Base-by-base conservation (phyloP, 23 tunicate species). In the Trididemnum miniatum region DNA sequence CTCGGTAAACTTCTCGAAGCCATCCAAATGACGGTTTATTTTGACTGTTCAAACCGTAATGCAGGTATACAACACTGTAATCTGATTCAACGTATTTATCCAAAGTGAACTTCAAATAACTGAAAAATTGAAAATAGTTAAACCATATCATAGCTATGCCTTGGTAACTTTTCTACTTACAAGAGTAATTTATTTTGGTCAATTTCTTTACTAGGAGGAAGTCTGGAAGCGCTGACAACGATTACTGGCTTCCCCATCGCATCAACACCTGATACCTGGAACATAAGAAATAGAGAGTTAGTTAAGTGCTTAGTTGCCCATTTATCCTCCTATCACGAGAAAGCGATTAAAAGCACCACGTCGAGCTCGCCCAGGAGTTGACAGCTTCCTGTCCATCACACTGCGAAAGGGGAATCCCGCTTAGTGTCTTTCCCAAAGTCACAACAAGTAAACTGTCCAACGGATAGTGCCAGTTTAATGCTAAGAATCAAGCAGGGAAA, bases 81-180 rank as follows among this genome's bases (percentile, higher is more conserved):
- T 95, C 98, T 22, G 95, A 89, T 81, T 95, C 98, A 20, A 95
- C 98, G 64, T 88, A 85, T 81, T 79, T 85, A 84, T 95, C 95
- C 89, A 95, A 63, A 2, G 95, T 89, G 79, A 63, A 83, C 72
- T 85, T 95, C 69, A 95, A 65, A 51, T 89, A 95, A 20, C 95
- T 89, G 88, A 49, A 71, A 65, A n/a, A n/a, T n/a, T n/a, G n/a
- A n/a, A n/a, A n/a, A n/a, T n/a, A n/a, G n/a, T n/a, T n/a, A n/a
- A n/a, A n/a, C n/a, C n/a, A n/a, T n/a, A n/a, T n/a, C n/a, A n/a
- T n/a, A n/a, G n/a, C n/a, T n/a, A n/a, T n/a, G n/a, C n/a, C n/a
- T n/a, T n/a, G n/a, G n/a, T n/a, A 44, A 44, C 54, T 44, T 44
- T 44, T 44, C 26, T 62, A 7, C 38, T 67, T 32, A 85, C 95